Base-by-base conservation (phyloP, 2,797 vertebrate species). In the Myotis vivesi region DNA sequence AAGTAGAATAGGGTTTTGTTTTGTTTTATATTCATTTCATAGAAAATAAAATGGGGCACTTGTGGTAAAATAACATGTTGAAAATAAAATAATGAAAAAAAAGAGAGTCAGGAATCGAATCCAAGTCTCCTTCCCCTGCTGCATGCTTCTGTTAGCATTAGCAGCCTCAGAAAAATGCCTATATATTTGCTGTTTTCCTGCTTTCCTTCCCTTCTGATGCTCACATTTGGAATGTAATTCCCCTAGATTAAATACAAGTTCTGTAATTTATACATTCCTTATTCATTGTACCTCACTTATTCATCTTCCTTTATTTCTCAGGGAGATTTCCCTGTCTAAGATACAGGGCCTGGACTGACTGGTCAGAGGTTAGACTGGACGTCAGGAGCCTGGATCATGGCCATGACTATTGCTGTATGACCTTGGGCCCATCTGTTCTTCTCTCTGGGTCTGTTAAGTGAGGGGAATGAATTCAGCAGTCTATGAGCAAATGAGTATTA, bases 11-110 rank as follows among this genome's bases (percentile, higher is more conserved):
- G n/a, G 11, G 7, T 36, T 68, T 81, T 75, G 13, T 75, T 75
- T 84, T 17, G 62, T n/a, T 79, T 44, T 8, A 55, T 92, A n/a
- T 71, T 84, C 8, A 85, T 76, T 49, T 81, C 72, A 36, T 28
- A 86, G 71, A 77, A 89, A 83, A 46, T 66, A 33, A 96, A 93
- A 92, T 76, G 25, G 12, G 25, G 19, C 8, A 62, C 51, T 89
- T 62, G 38, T 38, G 8, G 72, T 75, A 79, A 90, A 84, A 20
- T 36, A 62, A 71, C 17, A 36, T 25, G 11, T 89, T 94, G 28
- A 38, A 76, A 87, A 46, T 86, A 28, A 89, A 88, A 93, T 36
- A 72, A 89, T 33, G 46, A 22, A 71, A 44, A 62, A 69, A 30
- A 38, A 62, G 81, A 57, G 28, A 41, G 33, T 8, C n/a, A 28